Conservation (phyloP, 2,888 invertebrate genomes). For the Pachycephus smyrnensis region DNA sequence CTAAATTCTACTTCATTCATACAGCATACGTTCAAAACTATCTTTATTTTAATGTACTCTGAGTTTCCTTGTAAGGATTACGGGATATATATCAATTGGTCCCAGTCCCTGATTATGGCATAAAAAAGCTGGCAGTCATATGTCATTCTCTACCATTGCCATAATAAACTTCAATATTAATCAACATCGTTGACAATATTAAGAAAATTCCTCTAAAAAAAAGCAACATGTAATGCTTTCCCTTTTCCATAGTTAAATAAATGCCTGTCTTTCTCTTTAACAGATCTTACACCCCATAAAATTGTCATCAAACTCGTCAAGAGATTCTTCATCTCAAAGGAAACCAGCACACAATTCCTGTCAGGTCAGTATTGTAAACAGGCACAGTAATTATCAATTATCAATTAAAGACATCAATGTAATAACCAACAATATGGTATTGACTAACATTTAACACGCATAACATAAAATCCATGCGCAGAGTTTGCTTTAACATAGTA, state of each 20-base stretch:
- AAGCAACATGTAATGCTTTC: neutral
- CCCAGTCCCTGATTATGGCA: constrained; percentile 9
- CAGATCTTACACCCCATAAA: constrained; percentile 72
- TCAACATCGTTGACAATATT: neutral
- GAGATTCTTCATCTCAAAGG: constrained; percentile 69
- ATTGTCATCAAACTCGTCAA: constrained; percentile 70
- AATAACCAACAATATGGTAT: constrained; percentile 5
- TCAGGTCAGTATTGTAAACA: constrained; percentile 60
- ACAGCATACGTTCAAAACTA: neutral
- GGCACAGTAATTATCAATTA: neutral
- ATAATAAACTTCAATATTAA: neutral
- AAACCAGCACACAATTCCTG: constrained; percentile 72
- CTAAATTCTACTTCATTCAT: constrained; percentile 6
- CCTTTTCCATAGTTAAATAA: neutral
- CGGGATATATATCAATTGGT: constrained; percentile 19
- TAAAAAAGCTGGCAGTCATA: neutral
- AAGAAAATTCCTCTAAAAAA: neutral
- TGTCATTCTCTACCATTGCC: constrained; percentile 12
- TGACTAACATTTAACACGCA: neutral
- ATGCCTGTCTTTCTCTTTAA: constrained; percentile 30
- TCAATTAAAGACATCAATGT: constrained; percentile 1
- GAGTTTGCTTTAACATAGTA: neutral
- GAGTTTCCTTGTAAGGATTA: constrained; percentile 8
- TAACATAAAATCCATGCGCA: neutral
- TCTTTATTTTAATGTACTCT: neutral